These are phyloP conservation scores for Brotogeris chrysoptera DNA, from an alignment of 2,797 vertebrate species.

Conservation along the genomic window DNA sequence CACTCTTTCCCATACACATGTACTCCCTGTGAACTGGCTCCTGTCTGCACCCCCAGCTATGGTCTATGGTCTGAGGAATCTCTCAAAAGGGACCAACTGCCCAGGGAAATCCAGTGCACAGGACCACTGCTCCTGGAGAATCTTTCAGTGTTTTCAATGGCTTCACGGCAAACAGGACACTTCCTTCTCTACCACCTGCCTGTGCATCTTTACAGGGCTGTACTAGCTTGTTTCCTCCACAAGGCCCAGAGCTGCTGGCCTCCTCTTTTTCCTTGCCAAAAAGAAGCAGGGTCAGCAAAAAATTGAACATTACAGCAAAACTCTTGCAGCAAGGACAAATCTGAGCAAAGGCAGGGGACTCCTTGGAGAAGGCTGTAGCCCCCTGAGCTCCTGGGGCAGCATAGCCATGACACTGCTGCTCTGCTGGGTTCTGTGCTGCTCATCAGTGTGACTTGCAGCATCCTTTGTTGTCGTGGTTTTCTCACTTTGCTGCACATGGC, in stretches of 20 bases:
- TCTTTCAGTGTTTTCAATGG: background rate
- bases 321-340: background rate
- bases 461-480: background rate
- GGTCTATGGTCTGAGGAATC: background rate
- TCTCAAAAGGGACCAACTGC: background rate
- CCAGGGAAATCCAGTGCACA: no score
- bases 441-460: background rate
- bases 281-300: background rate
- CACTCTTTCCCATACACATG: background rate
- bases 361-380: fast-evolving
- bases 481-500: background rate
- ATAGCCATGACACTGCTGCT: background rate
- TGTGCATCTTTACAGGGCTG: background rate
- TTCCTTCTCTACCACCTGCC: background rate
- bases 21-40: background rate
- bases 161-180: background rate
- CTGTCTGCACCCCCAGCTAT: background rate
- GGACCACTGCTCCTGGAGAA: background rate
- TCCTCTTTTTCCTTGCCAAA: background rate
- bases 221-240: background rate
- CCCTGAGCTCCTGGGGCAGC: fast-evolving
- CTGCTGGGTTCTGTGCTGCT: background rate
- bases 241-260: background rate
- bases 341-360: background rate
- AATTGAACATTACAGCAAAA: background rate